Conservation (phyloP, 2,888 invertebrate genomes). For the Meandrusa payeni region DNA sequence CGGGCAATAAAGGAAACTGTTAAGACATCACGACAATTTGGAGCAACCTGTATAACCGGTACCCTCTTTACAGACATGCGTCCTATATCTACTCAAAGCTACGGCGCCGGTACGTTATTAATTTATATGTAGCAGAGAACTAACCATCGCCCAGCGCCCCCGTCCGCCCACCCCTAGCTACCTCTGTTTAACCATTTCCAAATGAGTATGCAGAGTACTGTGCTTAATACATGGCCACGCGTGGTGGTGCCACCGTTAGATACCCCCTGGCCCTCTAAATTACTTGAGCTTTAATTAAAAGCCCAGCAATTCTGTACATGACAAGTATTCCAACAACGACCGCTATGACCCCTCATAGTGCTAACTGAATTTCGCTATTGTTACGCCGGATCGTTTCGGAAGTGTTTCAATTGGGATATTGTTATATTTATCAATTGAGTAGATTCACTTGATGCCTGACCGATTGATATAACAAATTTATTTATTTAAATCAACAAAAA, state of each 20-base stretch:
- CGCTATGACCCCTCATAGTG: slow-evolving; percentile 57
- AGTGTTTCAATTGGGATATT: too few species aligned
- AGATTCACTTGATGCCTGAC: too few species aligned
- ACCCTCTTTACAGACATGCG: slow-evolving; percentile 61
- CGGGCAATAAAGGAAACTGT: too few species aligned
- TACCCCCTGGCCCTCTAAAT: slow-evolving; percentile 66
- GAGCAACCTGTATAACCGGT: slow-evolving; percentile 46
- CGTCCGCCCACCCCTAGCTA: slow-evolving; percentile 36
- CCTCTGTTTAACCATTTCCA: slow-evolving; percentile 75
- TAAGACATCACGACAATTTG: too few species aligned
- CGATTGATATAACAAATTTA: too few species aligned
- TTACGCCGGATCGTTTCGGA: slow-evolving; percentile 13
- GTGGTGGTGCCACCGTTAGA: slow-evolving; percentile 38
- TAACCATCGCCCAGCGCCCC: slow-evolving; percentile 64
- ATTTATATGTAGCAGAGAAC: slow-evolving; percentile 78
- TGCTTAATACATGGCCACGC: slow-evolving; percentile 66
- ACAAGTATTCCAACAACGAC: slow-evolving; percentile 70
- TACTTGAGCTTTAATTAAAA: slow-evolving; percentile 78
- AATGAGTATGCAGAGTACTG: slow-evolving; percentile 78
- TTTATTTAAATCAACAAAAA: too few species aligned
- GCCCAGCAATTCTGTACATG: slow-evolving; percentile 75
- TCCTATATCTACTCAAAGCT: slow-evolving; percentile 58
- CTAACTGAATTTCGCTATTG: slow-evolving; percentile 54
- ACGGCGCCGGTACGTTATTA: slow-evolving; percentile 67
- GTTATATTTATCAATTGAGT: too few species aligned